Base-by-base conservation (phyloP, 1,140 invertebrate species). In the Drosophila equinoxialis region DNA sequence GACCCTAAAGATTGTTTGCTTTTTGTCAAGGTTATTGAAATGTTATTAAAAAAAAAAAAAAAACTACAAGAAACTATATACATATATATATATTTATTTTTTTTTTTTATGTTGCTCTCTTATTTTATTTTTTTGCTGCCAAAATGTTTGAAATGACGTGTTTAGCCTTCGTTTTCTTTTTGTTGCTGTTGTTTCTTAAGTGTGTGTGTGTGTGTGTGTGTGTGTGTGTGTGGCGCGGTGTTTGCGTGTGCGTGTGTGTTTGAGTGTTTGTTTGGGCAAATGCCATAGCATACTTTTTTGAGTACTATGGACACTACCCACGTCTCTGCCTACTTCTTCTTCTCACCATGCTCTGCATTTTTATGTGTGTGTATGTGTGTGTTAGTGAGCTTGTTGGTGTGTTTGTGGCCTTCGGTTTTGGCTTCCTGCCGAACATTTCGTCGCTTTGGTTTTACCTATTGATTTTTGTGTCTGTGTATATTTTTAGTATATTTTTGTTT, bases 141-240 rank as follows among this genome's bases (percentile, higher is more conserved):
- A 86, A 85, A 81, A 81, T 86, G 74, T 81, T 85, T 81, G 78
- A 78, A 65, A 72, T 85, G 82, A 60, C 74, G 82, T 68, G 72
- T 85, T 81, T 81, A 85, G 78, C 81, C 81, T 85, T 85, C 74
- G 81, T 78, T 71, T 68, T 85, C 81, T 71, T 65, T 37, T 67
- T 78, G 78, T 78, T 74, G 71, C 81, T 81, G 69, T 68, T 42
- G 65, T 65, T 35, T 65, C 71, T 63, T 14, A 42, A 37, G 65
- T 51, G 65, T 55, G 45, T 76, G 42, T 39, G 65, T 55, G 45
- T 76, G 42, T 39, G 60, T 17, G 23, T 33, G 20, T 59, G 20
- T 23, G 20, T 23, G 20, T 23, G 1, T 23, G 55, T 33, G 23
- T 8, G 39, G 23, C 13, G 59, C 5, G 13, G 13, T 45, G n/a